Evolutionary conservation across 2,888 invertebrate genomes (phyloP).

Genomic region (Phortica okadai): DNA sequence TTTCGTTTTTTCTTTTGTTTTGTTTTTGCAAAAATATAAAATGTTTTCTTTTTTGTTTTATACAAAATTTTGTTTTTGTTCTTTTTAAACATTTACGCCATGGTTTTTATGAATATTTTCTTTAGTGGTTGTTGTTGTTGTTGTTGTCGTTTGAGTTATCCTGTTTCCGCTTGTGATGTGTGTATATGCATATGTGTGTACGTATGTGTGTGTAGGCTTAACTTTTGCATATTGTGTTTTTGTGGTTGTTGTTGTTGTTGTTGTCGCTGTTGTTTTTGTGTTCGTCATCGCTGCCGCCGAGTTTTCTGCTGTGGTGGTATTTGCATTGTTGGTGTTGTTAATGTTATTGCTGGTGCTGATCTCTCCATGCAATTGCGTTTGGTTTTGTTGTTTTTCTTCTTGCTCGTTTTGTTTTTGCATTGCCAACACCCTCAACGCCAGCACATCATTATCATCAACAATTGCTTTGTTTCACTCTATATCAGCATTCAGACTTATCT

Average conservation of each 20-base stretch:
- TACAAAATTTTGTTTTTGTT: conserved; percentile 43
- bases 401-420: background rate
- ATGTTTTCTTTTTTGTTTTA: conserved; percentile 37
- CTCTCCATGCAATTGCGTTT: background rate
- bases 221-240: conserved; percentile 48
- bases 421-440: background rate
- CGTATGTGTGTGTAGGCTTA: conserved; percentile 5
- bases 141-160: background rate
- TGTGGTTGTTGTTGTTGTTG: conserved; percentile 47
- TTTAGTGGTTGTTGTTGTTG: background rate
- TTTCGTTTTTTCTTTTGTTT: conserved; percentile 38
- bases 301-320: background rate
- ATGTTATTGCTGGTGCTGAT: background rate
- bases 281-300: background rate
- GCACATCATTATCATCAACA: conserved; percentile 19
- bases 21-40: conserved; percentile 46
- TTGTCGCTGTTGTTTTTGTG: conserved; percentile 41
- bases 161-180: background rate
- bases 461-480: conserved; percentile 66
- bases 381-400: background rate
- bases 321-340: background rate
- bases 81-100: conserved; percentile 54
- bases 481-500: conserved; percentile 83
- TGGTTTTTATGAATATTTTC: conserved; percentile 13
- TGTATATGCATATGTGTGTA: conserved; percentile 3